A percentile compares a stretch with the other conserved stretches of the same genome.
Conservation (phyloP, 2,113 vertebrate species). For the Capreolus pygargus region DNA sequence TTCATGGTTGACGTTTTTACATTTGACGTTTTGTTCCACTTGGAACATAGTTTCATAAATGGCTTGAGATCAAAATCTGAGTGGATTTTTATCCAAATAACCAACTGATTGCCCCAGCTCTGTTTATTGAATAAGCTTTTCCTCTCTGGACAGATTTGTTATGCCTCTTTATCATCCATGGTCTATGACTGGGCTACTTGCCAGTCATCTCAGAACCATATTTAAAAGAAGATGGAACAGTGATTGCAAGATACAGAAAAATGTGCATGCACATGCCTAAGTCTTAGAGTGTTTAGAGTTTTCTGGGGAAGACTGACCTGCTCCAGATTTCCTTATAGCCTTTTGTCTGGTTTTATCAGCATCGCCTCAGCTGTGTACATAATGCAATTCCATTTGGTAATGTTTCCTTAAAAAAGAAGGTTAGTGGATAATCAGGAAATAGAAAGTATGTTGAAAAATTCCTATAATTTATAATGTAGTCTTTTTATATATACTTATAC, state of each 20-base stretch:
- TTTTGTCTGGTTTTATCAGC: background rate
- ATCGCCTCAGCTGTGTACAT: background rate
- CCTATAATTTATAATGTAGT: background rate
- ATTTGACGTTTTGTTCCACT: slow-evolving; percentile 37
- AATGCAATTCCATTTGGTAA: background rate
- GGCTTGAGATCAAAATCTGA: slow-evolving; percentile 18
- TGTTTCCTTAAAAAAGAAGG: background rate
- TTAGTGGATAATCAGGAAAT: background rate
- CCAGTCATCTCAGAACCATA: background rate
- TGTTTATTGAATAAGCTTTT: background rate
- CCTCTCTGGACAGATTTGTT: background rate
- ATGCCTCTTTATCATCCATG: background rate
- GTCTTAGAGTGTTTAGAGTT: background rate
- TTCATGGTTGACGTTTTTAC: slow-evolving; percentile 14
- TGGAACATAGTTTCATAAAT: slow-evolving; percentile 39
- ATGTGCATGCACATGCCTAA: too few relatives aligned
- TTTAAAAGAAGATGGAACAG: background rate
- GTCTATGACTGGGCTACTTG: background rate
- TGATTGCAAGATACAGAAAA: background rate
- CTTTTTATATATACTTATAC: background rate
- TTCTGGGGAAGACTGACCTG: background rate
- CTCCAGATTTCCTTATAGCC: background rate
- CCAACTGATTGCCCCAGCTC: background rate
- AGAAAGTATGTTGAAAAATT: background rate
- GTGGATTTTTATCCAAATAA: slow-evolving; percentile 39